Evolutionary conservation across 2,888 invertebrate species (phyloP), one percentile per base, ranked within the genome.

Genomic region (Lissonota sp.): DNA sequence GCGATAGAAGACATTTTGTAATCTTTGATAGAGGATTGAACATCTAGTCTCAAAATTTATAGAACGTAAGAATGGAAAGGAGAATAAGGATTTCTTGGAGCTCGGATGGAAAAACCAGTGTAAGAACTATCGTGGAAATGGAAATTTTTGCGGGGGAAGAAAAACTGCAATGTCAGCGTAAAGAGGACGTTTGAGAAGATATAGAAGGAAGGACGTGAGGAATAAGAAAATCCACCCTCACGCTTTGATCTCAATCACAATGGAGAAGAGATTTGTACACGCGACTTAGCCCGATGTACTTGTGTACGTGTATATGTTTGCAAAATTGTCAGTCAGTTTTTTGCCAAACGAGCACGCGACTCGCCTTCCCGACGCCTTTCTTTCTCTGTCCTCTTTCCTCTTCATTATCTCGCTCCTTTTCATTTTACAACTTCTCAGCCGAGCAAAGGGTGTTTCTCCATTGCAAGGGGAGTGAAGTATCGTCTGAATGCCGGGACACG

Each of bases 311-410:
- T 55, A 55, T 14, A 26, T 37, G 55, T n/a, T 44, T 26, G 67
- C 58, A 12, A 71, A 71, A 70, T 70, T 10, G 62, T 44, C 71
- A 77, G 64, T 71, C 64, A 77, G 55, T 77, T 71, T 64, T 64
- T 26, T 58, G 37, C 64, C 37, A 42, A 51, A 4, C 51, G 39
- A 26, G 49, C 71, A 77, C 71, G 71, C 77, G 57, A 71, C 58
- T 66, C 57, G 71, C 55, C 42, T n/a, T 26, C 26, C 26, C 26
- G 1, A 42, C 64, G 44, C 58, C 64, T 77, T 71, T 57, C 14
- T 14, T 7, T 77, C 46, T 46, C n/a, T 14, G 57, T 64, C 46
- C 44, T 26, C 57, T 58, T 58, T 39, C 8, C 4, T n/a, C 40
- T 12, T 42, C 6, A 12, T 60, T 12, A 5, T 63, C 10, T 40